Conservation (phyloP, 2,888 invertebrate genomes). For the Ectemnius cavifrons region DNA sequence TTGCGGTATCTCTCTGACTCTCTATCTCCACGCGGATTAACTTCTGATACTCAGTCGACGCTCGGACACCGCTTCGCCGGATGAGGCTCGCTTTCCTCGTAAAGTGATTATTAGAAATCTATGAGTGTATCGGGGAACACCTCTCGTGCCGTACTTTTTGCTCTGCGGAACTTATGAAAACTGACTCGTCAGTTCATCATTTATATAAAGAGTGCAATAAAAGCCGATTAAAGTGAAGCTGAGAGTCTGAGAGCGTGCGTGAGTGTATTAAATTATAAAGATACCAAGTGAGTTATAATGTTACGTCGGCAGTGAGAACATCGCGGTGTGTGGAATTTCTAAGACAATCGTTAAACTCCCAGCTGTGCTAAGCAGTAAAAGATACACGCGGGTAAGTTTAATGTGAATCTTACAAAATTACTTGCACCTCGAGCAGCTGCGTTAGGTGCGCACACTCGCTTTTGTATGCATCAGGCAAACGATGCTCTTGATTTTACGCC, state of each 20-base stretch:
- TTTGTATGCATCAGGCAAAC: constrained; percentile 19
- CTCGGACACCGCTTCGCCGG: constrained; percentile 38
- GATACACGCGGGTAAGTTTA: constrained; percentile 59
- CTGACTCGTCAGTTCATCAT: constrained; percentile 7
- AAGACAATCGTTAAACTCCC: constrained; percentile 67
- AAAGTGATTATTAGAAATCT: constrained; percentile 57
- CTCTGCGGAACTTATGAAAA: constrained; percentile 22
- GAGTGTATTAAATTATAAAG: too few relatives aligned
- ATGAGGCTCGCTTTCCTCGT: constrained; percentile 23
- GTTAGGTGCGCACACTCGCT: constrained; percentile 11
- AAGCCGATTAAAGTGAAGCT: too few relatives aligned
- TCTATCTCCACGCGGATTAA: constrained; percentile 48
- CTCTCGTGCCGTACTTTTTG: constrained; percentile 41
- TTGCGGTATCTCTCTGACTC: constrained; percentile 24
- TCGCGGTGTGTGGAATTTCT: constrained; percentile 26
- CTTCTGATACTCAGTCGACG: constrained; percentile 56
- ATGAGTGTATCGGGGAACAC: constrained; percentile 44
- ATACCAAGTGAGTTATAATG: too few relatives aligned
- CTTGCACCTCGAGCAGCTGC: constrained; percentile 54
- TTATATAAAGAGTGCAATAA: background rate
- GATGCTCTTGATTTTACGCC: constrained; percentile 20
- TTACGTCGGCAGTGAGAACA: too few relatives aligned
- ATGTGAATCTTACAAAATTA: constrained; percentile 65
- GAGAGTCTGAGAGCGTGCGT: too few relatives aligned
- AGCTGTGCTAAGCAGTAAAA: constrained; percentile 36